These are phyloP conservation scores for Microcebus ravelobensis DNA, from an alignment of 2,113 vertebrate genomes.

Conservation along the genomic window DNA sequence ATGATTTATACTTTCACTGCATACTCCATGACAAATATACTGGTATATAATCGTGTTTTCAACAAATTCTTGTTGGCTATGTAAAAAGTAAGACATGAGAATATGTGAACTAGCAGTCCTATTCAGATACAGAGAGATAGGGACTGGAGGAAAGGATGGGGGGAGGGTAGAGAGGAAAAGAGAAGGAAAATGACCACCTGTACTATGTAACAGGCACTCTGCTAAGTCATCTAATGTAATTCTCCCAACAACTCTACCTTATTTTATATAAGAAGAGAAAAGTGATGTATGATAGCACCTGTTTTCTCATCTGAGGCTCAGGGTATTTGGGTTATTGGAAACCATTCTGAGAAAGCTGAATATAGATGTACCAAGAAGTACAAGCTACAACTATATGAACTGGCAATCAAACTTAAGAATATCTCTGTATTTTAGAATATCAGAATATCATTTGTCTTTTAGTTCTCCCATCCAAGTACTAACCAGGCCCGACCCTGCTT, in stretches of 20 bases:
- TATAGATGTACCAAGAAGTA: background rate
- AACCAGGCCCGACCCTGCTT: too few species aligned
- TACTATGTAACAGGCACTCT: background rate
- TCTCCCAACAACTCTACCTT: background rate
- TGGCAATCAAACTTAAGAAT: background rate
- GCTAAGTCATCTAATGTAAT: background rate
- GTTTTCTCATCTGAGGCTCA: conserved; percentile 24
- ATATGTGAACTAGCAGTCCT: background rate
- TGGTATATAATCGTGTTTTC: background rate
- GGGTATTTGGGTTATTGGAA: background rate
- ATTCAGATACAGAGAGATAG: background rate
- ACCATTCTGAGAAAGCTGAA: background rate
- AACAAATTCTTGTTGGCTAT: conserved; percentile 31
- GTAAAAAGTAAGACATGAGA: conserved; percentile 17
- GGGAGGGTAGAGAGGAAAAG: background rate
- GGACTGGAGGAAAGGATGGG: background rate
- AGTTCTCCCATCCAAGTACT: too few species aligned
- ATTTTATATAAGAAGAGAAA: conserved; percentile 44
- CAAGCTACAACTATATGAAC: background rate
- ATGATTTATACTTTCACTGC: conserved; percentile 28
- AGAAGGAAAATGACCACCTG: background rate
- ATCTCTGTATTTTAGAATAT: background rate
- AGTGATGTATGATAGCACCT: background rate
- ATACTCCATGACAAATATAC: background rate
- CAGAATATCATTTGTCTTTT: background rate